Percentiles rank a stretch among this genome's conserved stretches.
Conservation (phyloP, 2,113 vertebrate genomes). For the Pipa parva region DNA sequence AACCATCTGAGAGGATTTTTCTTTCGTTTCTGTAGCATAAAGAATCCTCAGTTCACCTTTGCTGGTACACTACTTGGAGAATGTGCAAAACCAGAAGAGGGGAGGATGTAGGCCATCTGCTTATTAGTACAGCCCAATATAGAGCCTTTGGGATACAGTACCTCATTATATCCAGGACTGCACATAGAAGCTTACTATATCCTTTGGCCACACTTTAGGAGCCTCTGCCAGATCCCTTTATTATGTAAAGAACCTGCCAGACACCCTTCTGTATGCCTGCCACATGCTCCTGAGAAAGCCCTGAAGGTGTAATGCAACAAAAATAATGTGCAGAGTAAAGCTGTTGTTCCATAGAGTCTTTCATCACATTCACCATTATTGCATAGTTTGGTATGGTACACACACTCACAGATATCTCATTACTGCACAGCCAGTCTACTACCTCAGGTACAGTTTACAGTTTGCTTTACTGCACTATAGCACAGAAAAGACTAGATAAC, state of each 20-base stretch:
- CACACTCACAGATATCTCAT: too few relatives aligned
- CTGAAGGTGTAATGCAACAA: background rate
- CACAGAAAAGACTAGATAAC: too few relatives aligned
- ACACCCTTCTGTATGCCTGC: background rate
- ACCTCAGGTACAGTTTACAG: too few relatives aligned
- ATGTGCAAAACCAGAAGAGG: constrained; percentile 31
- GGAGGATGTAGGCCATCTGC: constrained; percentile 9
- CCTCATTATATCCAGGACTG: background rate
- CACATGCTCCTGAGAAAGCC: too few relatives aligned
- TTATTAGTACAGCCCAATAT: background rate
- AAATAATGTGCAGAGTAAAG: too few relatives aligned
- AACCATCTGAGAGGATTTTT: constrained; percentile 27
- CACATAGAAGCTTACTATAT: constrained; percentile 4
- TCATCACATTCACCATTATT: too few relatives aligned
- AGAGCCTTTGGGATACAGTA: background rate
- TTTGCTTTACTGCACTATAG: too few relatives aligned
- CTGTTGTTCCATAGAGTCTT: too few relatives aligned
- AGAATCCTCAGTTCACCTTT: constrained; percentile 41
- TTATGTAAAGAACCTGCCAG: background rate
- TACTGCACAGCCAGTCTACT: too few relatives aligned
- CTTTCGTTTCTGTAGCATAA: constrained; percentile 25
- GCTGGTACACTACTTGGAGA: background rate
- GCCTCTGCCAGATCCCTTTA: background rate
- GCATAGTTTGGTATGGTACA: too few relatives aligned
- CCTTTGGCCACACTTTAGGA: background rate